phyloP scores from a whole-genome alignment of 1,140 invertebrate genomes.

The Atta colombica region DNA sequence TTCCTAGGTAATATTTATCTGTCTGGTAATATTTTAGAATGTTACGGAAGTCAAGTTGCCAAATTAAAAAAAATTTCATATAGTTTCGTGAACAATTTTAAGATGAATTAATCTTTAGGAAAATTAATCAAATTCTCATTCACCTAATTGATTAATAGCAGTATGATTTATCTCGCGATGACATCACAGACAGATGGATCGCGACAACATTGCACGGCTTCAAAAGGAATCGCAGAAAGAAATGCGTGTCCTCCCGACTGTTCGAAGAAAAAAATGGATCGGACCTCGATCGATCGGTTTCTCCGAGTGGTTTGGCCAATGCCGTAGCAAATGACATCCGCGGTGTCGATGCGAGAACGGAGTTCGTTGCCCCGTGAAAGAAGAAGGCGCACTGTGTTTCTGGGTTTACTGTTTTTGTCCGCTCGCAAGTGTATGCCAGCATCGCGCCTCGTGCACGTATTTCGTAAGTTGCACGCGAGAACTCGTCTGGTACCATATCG shows the following conservation, averaged over 20 bases:
- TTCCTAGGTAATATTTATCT: neutral
- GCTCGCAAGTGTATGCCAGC: slow-evolving; percentile 60
- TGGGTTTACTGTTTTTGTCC: slow-evolving; percentile 77
- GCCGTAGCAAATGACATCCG: slow-evolving; percentile 60
- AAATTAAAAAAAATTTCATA: neutral
- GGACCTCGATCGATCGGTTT: slow-evolving; percentile 57
- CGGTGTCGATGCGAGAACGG: slow-evolving; percentile 65
- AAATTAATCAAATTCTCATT: slow-evolving; percentile 3
- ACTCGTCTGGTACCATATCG: slow-evolving; percentile 35
- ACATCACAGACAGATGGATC: neutral
- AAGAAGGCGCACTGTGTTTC: slow-evolving; percentile 80
- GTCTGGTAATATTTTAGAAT: neutral
- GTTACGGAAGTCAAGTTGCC: neutral
- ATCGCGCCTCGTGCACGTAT: slow-evolving; percentile 43
- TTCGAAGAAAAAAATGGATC: slow-evolving; percentile 45
- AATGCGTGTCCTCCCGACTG: slow-evolving; percentile 18
- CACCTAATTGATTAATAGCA: neutral
- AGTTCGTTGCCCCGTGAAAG: slow-evolving; percentile 83
- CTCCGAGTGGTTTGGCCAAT: slow-evolving; percentile 47
- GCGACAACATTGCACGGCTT: neutral
- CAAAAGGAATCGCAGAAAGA: slow-evolving; percentile 40
- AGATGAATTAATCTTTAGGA: neutral
- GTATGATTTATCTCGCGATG: neutral
- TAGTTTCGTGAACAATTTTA: neutral
- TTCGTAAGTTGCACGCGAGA: slow-evolving; percentile 55